Conservation (phyloP, 2,888 invertebrate genomes). For the Pimpla rufipes region DNA sequence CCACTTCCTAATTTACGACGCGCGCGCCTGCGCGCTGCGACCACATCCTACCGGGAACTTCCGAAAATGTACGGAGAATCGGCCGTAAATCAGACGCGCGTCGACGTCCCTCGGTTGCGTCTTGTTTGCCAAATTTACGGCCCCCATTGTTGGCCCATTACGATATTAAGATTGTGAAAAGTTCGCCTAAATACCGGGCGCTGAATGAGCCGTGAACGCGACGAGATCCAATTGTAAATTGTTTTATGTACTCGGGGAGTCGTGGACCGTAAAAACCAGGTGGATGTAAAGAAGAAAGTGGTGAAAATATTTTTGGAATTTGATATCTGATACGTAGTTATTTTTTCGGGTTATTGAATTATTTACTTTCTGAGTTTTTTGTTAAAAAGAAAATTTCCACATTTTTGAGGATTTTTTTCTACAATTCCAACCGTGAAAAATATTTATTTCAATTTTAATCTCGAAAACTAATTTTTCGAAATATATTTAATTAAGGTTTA, state of each 20-base stretch:
- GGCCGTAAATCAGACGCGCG: constrained; percentile 72
- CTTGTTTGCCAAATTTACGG: constrained; percentile 40
- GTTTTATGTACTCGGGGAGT: neutral
- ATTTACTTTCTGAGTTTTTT: no score
- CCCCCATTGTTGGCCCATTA: constrained; percentile 41
- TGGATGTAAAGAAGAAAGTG: no score
- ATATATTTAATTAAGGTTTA: neutral
- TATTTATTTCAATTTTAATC: no score
- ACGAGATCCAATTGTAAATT: constrained; percentile 14
- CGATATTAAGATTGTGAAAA: constrained; percentile 39
- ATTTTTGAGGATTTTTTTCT: neutral
- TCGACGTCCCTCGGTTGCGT: neutral
- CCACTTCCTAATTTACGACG: constrained; percentile 64
- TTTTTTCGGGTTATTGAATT: no score
- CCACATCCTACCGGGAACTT: constrained; percentile 71
- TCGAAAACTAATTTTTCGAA: no score
- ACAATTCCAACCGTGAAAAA: no score
- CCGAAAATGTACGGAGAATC: constrained; percentile 71
- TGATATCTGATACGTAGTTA: no score
- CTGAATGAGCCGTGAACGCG: neutral
- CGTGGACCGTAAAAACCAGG: neutral
- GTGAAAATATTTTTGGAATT: neutral
- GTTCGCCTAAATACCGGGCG: constrained; percentile 38
- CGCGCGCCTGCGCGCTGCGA: constrained; percentile 57
- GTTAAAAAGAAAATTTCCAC: neutral